Evolutionary conservation across 2,888 invertebrate species (phyloP).

Genomic region (Lithophane socia): DNA sequence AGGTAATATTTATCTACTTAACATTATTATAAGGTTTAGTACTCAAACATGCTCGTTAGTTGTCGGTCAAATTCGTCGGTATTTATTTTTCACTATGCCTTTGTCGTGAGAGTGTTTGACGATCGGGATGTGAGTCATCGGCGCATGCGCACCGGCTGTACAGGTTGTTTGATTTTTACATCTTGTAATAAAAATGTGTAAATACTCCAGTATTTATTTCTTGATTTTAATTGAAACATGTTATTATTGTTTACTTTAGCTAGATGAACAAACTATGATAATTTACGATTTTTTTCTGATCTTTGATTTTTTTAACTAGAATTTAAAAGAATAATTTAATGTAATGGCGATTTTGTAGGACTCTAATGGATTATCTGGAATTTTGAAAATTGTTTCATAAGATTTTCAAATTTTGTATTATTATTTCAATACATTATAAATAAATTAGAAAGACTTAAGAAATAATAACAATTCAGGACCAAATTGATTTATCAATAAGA

Average conservation of each 20-base stretch:
- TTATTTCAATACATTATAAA: neutral
- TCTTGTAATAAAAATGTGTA: too few relatives aligned
- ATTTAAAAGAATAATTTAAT: neutral
- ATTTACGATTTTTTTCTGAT: neutral
- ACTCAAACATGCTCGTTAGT: conserved; percentile 69
- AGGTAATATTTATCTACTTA: conserved; percentile 54
- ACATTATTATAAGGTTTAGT: conserved; percentile 55
- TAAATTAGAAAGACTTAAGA: too few relatives aligned
- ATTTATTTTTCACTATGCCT: conserved; percentile 83
- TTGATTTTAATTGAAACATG: neutral
- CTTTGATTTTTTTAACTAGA: neutral
- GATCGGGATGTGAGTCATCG: conserved; percentile 86
- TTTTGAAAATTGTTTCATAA: neutral
- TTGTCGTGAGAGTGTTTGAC: conserved; percentile 88
- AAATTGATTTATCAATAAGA: neutral
- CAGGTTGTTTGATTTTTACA: conserved; percentile 69
- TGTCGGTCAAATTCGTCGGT: conserved; percentile 75
- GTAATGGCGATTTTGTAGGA: neutral
- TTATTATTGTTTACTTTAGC: neutral
- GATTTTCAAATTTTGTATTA: neutral
- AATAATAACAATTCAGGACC: neutral
- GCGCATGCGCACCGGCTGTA: conserved; percentile 79
- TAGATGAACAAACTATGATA: neutral
- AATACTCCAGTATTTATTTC: neutral
- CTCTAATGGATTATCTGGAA: neutral